Base-by-base conservation (phyloP, 2,797 vertebrate species). In the Microctenopoma lineatum region DNA sequence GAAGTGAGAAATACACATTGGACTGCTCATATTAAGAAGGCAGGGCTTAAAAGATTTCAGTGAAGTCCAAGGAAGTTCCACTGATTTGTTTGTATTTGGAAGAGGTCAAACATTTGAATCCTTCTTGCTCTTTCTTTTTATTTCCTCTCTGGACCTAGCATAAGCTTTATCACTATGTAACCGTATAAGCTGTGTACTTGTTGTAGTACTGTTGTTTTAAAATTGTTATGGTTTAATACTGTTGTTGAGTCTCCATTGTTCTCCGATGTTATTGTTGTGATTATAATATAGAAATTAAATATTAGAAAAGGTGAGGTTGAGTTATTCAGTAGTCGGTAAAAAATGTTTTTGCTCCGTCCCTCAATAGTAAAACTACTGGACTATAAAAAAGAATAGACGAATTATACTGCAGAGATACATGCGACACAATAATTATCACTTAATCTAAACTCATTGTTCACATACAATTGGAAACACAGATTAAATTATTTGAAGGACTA, bases 41-140 rank as follows among this genome's bases (percentile, higher is more conserved):
- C 27, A 9, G 32, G n/a, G 14, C 55, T n/a, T 0, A 60, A 76
- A 62, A 32, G 52, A 63, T 70, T 42, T 58, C 46, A 21, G 66
- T 76, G 53, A 77, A 76, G 27, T 58, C 69, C 66, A 18, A 74
- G 83, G 75, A 75, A 84, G 38, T 78, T 84, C 82, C 80, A 64
- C 11, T 12, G 15, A 16, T 41, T 7, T 26, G 16, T 39, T 4
- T 54, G 62, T 41, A 3, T 54, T 2, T 45, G 32, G 44, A 51
- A 79, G 34, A 66, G 18, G 4, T 15, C 51, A 32, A 16, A 15
- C 2, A 36, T 2, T 6, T 21, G 7, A 3, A 44, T 5, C 2
- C 1, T 1, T 27, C 13, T 42, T 1, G 12, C 2, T 25, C 25
- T 48, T 32, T 7, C 7, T 1, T 32, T 7, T 26, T 21, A 10